Evolutionary conservation across 2,797 vertebrate genomes (phyloP), one percentile per base, ranked within the genome.

Genomic region (Brachyalestes nurse): DNA sequence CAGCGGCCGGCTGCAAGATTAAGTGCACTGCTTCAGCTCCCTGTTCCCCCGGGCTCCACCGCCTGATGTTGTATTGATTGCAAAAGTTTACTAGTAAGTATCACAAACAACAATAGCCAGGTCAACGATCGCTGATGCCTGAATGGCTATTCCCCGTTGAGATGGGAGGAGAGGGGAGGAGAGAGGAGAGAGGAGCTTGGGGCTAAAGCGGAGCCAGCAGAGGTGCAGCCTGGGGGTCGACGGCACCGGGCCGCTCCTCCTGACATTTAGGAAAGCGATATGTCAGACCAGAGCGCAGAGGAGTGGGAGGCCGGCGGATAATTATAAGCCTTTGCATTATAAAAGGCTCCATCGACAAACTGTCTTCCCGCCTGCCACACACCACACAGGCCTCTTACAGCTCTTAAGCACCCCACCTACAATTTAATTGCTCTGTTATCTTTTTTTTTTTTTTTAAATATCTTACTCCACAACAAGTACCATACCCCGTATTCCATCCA

Each of bases 51-150:
- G 97, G 97, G 97, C 94, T 88, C 91, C 89, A 89, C 86, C 80
- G 93, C 95, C 95, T 99, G 96, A 95, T 94, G 97, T 91, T 93
- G 95, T 97, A 99, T 98, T 96, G 97, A 99, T 99, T 97, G 97
- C 86, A 87, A 96, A 97, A 97, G 96, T 99, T 98, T 97, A 95
- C 95, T 95, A 91, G 96, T 96, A 96, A 98, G 97, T 95, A 96
- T 95, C 97, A 96, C 96, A 97, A 97, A 96, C 96, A 98, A 93
- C 97, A 97, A 96, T 95, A 96, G 96, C 96, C 96, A 95, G 97
- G 97, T 96, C 96, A 96, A 96, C 93, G 92, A 96, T 95, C 86
- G 91, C 95, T 93, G 95, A 96, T 92, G 96, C 96, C 94, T 94
- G 97, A 95, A 92, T 92, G 88, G 81, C 91, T 95, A 96, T 95